Conservation (phyloP, 2,797 vertebrate genomes). For the Antrozous pallidus region DNA sequence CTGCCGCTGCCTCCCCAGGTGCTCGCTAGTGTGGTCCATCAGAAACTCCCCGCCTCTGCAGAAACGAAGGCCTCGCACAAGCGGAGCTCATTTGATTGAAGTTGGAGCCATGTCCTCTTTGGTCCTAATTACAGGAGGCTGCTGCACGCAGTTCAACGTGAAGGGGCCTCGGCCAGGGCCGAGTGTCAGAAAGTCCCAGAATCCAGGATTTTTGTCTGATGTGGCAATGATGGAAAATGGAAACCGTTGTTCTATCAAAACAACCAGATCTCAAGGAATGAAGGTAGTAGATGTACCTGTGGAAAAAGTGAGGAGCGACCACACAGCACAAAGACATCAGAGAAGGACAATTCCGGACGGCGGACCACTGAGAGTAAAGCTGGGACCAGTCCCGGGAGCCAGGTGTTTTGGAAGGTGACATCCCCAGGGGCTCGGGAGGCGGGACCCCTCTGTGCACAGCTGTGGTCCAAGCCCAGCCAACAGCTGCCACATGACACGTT, state of each 20-base stretch:
- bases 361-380: not conserved
- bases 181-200: not conserved
- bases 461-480: not conserved
- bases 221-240: not conserved
- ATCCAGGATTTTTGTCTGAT: not conserved
- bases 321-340: fast-evolving
- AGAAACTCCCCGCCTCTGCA: not conserved
- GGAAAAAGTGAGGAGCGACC: not conserved
- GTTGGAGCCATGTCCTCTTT: not conserved
- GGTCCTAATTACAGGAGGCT: not conserved
- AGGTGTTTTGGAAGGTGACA: fast-evolving
- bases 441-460: not conserved
- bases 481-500: not conserved
- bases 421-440: fast-evolving
- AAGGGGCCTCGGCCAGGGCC: fast-evolving
- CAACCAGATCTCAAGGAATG: not conserved
- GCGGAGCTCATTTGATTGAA: conserved; percentile 16
- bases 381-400: no score
- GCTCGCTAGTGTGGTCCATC: not conserved
- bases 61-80: conserved; percentile 40
- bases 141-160: fast-evolving
- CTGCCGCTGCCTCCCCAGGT: not conserved
- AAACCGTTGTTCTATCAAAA: not conserved
- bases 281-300: not conserved
- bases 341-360: fast-evolving